Evolutionary conservation across 2,797 vertebrate genomes (phyloP).

Genomic region (Enteromius thamalakanensis): DNA sequence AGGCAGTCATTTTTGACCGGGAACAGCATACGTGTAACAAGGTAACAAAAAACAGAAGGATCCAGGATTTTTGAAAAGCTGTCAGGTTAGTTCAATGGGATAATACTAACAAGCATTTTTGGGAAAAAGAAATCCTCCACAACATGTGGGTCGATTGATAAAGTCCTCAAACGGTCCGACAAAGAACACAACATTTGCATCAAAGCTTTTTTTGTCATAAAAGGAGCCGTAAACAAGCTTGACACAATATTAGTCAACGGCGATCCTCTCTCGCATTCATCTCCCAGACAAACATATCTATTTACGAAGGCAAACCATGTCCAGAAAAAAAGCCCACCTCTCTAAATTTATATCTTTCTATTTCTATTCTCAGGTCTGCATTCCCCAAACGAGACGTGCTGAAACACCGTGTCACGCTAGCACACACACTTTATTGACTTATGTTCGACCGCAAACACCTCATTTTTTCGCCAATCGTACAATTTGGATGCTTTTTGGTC

Average conservation of each 20-base stretch:
- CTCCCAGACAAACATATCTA: slow-evolving; percentile 56
- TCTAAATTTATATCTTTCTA: slow-evolving; percentile 61
- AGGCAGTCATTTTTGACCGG: background rate
- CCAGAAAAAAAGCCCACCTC: slow-evolving; percentile 46
- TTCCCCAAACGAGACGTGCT: slow-evolving; percentile 44
- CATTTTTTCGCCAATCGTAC: slow-evolving; percentile 3
- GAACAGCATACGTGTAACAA: background rate
- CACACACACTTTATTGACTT: slow-evolving; percentile 39
- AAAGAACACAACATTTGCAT: background rate
- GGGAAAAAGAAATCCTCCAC: background rate
- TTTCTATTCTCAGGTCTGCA: slow-evolving; percentile 54
- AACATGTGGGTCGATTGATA: background rate
- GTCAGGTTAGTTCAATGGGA: background rate
- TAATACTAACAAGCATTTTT: background rate
- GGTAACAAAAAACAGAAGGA: too few species aligned
- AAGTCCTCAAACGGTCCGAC: background rate
- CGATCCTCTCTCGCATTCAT: slow-evolving; percentile 21
- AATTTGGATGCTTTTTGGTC: slow-evolving; percentile 47
- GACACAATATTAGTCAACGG: slow-evolving; percentile 47
- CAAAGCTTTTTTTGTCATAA: slow-evolving; percentile 23
- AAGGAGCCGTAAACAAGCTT: slow-evolving; percentile 35
- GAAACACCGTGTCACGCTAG: slow-evolving; percentile 37
- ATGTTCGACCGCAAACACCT: background rate
- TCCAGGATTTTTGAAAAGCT: background rate
- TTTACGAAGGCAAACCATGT: slow-evolving; percentile 48